A percentile compares a stretch with the other conserved stretches of the same genome.
phyloP scores from a whole-genome alignment of 2,113 vertebrate genomes.

The Acanthochromis polyacanthus region DNA sequence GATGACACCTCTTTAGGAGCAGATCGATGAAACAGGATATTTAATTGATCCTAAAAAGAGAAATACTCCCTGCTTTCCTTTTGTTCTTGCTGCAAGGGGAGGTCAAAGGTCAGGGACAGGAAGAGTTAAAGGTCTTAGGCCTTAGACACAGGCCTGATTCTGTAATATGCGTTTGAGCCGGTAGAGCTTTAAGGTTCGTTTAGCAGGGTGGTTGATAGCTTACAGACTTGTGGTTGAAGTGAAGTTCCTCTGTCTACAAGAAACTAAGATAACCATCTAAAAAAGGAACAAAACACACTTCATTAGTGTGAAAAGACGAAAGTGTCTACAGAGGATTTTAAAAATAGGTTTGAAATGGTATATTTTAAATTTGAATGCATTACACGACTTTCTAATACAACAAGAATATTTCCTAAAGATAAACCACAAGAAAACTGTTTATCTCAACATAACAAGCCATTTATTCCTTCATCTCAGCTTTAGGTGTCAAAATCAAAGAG shows the following conservation, averaged over 20 bases:
- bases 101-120: background rate
- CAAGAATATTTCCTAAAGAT: too few species aligned
- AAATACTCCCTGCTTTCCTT: background rate
- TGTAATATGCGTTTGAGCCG: too few species aligned
- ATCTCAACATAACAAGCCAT: background rate
- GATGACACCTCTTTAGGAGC: background rate
- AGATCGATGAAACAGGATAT: background rate
- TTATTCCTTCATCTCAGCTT: constrained; percentile 2
- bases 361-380: too few species aligned
- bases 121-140: background rate
- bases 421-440: background rate
- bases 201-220: too few species aligned
- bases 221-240: background rate
- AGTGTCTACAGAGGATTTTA: too few species aligned
- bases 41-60: fast-evolving
- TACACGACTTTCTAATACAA: too few species aligned
- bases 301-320: too few species aligned
- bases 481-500: background rate
- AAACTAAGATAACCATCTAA: too few species aligned
- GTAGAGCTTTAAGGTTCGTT: too few species aligned
- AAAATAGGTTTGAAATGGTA: too few species aligned
- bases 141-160: background rate
- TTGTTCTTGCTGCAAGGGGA: background rate
- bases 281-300: too few species aligned
- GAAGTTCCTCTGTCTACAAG: background rate